Evolutionary conservation across 2,888 invertebrate genomes (phyloP).

Genomic region (Resseliella maxima): DNA sequence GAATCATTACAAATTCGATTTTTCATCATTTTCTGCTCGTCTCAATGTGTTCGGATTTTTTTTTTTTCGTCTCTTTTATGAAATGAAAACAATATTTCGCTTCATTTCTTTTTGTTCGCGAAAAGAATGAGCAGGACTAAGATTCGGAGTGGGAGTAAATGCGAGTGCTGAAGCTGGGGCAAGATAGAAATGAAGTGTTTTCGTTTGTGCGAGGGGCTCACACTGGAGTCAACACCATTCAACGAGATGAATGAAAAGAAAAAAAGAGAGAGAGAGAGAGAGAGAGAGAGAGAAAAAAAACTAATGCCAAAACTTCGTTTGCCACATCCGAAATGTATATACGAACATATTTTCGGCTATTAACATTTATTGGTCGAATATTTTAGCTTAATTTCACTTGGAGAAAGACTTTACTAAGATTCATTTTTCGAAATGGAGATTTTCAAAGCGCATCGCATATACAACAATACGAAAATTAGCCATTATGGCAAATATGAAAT

Average conservation of each 20-base stretch:
- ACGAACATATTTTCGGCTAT: conserved; percentile 21
- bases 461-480: neutral
- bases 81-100: conserved; percentile 19
- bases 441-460: neutral
- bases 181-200: too few species aligned
- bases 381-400: conserved; percentile 34
- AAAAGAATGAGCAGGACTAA: too few species aligned
- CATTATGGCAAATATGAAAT: conserved; percentile 13
- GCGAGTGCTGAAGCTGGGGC: too few species aligned
- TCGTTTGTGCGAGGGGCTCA: too few species aligned
- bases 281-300: neutral
- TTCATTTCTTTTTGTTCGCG: neutral
- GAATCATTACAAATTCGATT: conserved; percentile 7
- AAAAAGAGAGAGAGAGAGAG: neutral
- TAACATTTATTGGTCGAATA: conserved; percentile 34
- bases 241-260: neutral
- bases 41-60: neutral
- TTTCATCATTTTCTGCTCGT: neutral
- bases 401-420: conserved; percentile 28
- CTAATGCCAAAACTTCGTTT: neutral
- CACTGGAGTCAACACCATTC: too few species aligned
- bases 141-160: too few species aligned
- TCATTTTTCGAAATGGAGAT: neutral
- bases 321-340: neutral
- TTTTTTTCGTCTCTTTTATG: neutral